These are phyloP conservation scores for Scaeva pyrastri DNA, from an alignment of 2,888 invertebrate species.

Conservation along the genomic window DNA sequence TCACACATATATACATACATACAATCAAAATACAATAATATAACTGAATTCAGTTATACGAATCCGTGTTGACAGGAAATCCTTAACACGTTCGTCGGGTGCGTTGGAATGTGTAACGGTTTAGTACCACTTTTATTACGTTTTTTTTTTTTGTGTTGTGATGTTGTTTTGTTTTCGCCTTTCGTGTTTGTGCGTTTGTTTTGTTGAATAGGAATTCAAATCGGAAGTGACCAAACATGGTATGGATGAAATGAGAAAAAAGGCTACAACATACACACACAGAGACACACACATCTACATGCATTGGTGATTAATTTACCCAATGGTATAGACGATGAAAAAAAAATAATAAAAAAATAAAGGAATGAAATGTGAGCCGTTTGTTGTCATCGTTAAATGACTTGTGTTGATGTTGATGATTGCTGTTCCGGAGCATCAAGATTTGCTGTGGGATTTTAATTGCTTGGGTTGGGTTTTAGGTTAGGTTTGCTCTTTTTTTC, in stretches of 20 bases:
- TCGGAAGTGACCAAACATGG: slow-evolving; percentile 31
- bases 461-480: not conserved
- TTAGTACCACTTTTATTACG: slow-evolving; percentile 19
- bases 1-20: not conserved
- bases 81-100: slow-evolving; percentile 32
- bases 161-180: no score
- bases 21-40: not conserved
- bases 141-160: no score
- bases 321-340: not conserved
- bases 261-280: not conserved
- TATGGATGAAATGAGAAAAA: not conserved
- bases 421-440: slow-evolving; percentile 11
- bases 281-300: no score
- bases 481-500: no score
- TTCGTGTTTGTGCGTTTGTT: no score
- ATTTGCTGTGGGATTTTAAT: not conserved
- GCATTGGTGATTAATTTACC: slow-evolving; percentile 8
- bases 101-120: slow-evolving; percentile 26
- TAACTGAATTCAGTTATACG: not conserved
- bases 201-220: slow-evolving; percentile 3
- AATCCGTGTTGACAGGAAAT: slow-evolving; percentile 33
- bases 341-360: no score
- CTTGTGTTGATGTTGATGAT: slow-evolving; percentile 23
- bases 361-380: slow-evolving; percentile 4
- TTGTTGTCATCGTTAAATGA: slow-evolving; percentile 7